Conservation (phyloP, 1,140 invertebrate genomes). For the Zeugodacus cucurbitae region DNA sequence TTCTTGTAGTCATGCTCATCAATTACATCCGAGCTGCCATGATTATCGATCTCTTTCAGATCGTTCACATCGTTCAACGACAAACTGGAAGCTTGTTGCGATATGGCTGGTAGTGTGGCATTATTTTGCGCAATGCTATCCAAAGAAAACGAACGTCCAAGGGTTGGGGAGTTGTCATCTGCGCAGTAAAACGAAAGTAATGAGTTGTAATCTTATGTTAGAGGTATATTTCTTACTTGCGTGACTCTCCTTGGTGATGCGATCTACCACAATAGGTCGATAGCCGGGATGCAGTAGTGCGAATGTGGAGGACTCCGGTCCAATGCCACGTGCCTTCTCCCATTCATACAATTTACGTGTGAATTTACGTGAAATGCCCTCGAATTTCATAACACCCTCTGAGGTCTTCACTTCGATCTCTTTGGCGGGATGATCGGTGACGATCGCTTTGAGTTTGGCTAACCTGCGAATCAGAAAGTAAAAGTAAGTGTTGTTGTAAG, state of each 20-base stretch:
- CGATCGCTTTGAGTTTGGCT: constrained; percentile 73
- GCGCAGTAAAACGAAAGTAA: background rate
- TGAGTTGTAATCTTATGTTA: background rate
- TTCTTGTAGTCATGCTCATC: constrained; percentile 64
- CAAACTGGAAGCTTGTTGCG: constrained; percentile 76
- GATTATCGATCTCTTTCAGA: constrained; percentile 67
- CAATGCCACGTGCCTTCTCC: constrained; percentile 86
- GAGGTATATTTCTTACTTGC: constrained; percentile 47
- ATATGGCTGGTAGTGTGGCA: constrained; percentile 65
- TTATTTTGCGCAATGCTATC: constrained; percentile 74
- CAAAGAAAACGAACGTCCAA: constrained; percentile 77
- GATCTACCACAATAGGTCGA: constrained; percentile 60
- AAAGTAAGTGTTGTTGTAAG: background rate
- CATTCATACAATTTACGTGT: constrained; percentile 90
- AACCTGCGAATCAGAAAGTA: constrained; percentile 64
- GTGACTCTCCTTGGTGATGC: constrained; percentile 57
- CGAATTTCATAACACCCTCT: constrained; percentile 82
- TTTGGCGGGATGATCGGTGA: constrained; percentile 69
- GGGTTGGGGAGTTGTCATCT: constrained; percentile 58
- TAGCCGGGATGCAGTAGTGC: constrained; percentile 75
- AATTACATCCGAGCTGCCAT: constrained; percentile 60
- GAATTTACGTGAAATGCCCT: constrained; percentile 88
- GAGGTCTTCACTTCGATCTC: constrained; percentile 84
- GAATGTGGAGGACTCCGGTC: constrained; percentile 83
- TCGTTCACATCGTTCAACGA: constrained; percentile 78